Evolutionary conservation across 2,888 invertebrate species (phyloP), one percentile per base, ranked within the genome.

Genomic region (Trilocha varians): DNA sequence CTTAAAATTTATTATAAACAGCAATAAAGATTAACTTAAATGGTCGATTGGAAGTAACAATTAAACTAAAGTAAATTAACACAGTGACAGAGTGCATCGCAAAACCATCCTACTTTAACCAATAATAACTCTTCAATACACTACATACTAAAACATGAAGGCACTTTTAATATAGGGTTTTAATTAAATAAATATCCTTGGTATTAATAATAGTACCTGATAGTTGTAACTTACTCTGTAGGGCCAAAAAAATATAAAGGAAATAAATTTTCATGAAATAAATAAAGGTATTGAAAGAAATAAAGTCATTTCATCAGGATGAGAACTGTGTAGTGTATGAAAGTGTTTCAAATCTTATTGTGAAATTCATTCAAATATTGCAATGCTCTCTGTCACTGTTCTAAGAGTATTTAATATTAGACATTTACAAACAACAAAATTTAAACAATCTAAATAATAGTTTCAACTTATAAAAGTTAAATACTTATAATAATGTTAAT

Each of bases 401-500:
- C 11, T 25, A n/a, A n/a, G n/a, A n/a, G n/a, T n/a, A n/a, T n/a
- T n/a, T n/a, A n/a, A n/a, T n/a, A n/a, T n/a, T n/a, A n/a, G n/a
- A 38, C 13, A 34, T 14, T 36, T 40, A 33, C 14, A 18, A 32
- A 9, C 49, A 54, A 56, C 40, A 49, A 53, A 58, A 57, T 49
- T 40, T 41, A 56, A 53, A 55, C 42, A 48, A 62, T 49, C 57
- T 57, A 52, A 62, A 70, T 55, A 48, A 53, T 52, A 79, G 78
- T 70, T 67, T 65, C 73, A 68, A 25, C 11, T 9, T 11, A 25
- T 25, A 71, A 71, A 72, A 70, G 67, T 69, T 74, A 62, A 76
- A 72, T 77, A 76, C 73, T 75, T 84, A 83, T 68, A 67, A 77
- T 74, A 83, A 78, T 76, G 73, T 82, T 79, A 80, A 82, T 72